Base-by-base conservation (phyloP, 1,140 invertebrate species). In the Bemisia tabaci region DNA sequence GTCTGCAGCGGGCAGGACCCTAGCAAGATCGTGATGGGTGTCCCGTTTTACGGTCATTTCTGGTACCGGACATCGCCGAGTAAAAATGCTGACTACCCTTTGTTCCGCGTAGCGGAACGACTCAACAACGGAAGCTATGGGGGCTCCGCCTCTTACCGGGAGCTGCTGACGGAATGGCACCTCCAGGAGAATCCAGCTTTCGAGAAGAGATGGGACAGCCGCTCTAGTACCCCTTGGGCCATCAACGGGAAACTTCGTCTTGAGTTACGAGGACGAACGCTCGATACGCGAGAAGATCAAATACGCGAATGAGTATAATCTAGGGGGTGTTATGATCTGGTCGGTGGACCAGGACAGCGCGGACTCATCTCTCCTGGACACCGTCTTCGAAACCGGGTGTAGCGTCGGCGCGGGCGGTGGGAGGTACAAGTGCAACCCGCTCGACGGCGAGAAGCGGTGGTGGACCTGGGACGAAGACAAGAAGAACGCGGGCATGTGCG, bases 281-380 rank as follows among this genome's bases (percentile, higher is more conserved):
- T 69, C 68, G 22, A n/a, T 71, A 1, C 59, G 39, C 26, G 59
- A 27, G 12, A 71, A 71, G 64, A 58, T 66, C 17, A 65, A 68
- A 17, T 71, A 69, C 24, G 70, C 70, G 1, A n/a, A 65, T 2
- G 63, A 69, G 11, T 67, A 69, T 23, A 71, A 71, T n/a, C 39
- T 71, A 1, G 70, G 68, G 2, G 70, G 70, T 2, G 22, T 71
- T 11, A 71, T 71, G 70, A 64, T 71, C 22, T 71, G 70, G 70
- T 61, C 65, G 2, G 66, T 71, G 1, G 70, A 69, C 22, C 64
- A 60, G 22, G 70, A 71, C 59, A 68, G 69, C 26, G 66, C 68
- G 2, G 23, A 71, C n/a, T 26, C 68, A 2, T 64, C 70, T 9
- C 33, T 71, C 59, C 59, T 69, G 21, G 63, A 69, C 1, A 48